Evolutionary conservation across 2,888 invertebrate species (phyloP).

Genomic region (Sphaerophoria rueppellii): DNA sequence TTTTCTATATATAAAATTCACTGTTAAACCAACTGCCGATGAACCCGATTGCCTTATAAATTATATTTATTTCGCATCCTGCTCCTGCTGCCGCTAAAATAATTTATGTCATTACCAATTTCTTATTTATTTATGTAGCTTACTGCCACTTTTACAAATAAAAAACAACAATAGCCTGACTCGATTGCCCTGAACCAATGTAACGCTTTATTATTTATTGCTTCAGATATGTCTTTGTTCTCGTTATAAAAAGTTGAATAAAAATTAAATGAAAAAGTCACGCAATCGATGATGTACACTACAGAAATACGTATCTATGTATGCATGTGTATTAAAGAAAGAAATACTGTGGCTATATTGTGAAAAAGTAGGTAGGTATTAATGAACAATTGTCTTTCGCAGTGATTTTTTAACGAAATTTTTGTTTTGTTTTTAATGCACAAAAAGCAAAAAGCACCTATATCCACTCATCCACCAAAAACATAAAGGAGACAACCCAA

Average conservation of each 20-base stretch:
- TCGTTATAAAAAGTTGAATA: constrained; percentile 35
- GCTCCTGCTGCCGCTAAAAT: not conserved
- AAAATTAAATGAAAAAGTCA: constrained; percentile 13
- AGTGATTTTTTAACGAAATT: constrained; percentile 58
- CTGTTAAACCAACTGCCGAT: too few relatives aligned
- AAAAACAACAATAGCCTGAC: constrained; percentile 9
- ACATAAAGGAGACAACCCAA: not conserved
- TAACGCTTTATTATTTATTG: constrained; percentile 49
- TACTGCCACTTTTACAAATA: constrained; percentile 17
- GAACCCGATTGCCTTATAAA: too few relatives aligned
- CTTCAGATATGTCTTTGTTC: constrained; percentile 38
- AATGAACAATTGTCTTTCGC: constrained; percentile 62
- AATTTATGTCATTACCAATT: constrained; percentile 20
- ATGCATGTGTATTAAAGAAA: not conserved
- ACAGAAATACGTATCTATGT: not conserved
- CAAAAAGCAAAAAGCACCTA: constrained; percentile 25
- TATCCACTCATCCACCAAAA: not conserved
- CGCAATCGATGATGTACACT: constrained; percentile 5
- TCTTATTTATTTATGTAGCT: constrained; percentile 25
- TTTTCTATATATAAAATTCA: too few relatives aligned
- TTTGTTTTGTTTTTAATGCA: constrained; percentile 16
- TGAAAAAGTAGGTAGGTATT: constrained; percentile 13
- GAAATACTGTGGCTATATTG: too few relatives aligned
- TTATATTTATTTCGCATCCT: too few relatives aligned
- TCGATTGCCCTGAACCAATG: constrained; percentile 15